Percentiles rank a stretch among this genome's conserved stretches.
Conservation (phyloP, 2,888 invertebrate genomes). For the Beris chalybata region DNA sequence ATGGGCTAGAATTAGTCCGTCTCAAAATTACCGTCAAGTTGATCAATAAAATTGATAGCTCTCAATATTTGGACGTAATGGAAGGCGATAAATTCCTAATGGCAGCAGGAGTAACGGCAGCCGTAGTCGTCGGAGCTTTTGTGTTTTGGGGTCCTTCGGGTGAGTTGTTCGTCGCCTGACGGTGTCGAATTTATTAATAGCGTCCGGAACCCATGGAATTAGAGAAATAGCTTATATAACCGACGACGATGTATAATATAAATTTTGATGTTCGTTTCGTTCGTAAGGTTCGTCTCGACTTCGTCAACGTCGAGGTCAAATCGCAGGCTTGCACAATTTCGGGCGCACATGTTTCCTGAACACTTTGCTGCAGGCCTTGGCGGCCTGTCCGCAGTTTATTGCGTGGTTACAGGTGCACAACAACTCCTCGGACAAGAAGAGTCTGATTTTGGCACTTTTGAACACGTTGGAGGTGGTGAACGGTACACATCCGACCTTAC, state of each 20-base stretch:
- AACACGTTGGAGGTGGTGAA: conserved; percentile 76
- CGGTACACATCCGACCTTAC: conserved; percentile 70
- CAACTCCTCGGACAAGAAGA: conserved; percentile 66
- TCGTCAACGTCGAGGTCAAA: conserved; percentile 69
- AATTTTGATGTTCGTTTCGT: conserved; percentile 20
- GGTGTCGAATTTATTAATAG: conserved; percentile 23
- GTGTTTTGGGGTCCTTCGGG: conserved; percentile 73
- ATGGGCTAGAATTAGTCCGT: conserved; percentile 15
- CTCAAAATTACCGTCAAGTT: too few species aligned
- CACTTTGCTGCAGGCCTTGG: conserved; percentile 85
- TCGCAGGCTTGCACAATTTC: conserved; percentile 85
- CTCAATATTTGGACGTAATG: conserved; percentile 43
- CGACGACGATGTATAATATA: background rate
- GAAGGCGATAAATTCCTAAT: conserved; percentile 74
- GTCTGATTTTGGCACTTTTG: conserved; percentile 72
- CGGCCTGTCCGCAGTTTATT: conserved; percentile 82
- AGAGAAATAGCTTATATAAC: background rate
- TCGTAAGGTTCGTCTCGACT: conserved; percentile 56
- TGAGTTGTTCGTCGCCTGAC: conserved; percentile 39
- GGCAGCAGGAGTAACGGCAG: conserved; percentile 76
- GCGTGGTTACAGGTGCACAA: conserved; percentile 73
- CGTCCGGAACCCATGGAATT: background rate
- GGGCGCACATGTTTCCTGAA: conserved; percentile 94
- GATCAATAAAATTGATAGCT: background rate
- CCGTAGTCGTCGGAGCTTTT: conserved; percentile 80